These are phyloP conservation scores for Thermophis baileyi DNA, from an alignment of 2,113 vertebrate species.

Conservation along the genomic window DNA sequence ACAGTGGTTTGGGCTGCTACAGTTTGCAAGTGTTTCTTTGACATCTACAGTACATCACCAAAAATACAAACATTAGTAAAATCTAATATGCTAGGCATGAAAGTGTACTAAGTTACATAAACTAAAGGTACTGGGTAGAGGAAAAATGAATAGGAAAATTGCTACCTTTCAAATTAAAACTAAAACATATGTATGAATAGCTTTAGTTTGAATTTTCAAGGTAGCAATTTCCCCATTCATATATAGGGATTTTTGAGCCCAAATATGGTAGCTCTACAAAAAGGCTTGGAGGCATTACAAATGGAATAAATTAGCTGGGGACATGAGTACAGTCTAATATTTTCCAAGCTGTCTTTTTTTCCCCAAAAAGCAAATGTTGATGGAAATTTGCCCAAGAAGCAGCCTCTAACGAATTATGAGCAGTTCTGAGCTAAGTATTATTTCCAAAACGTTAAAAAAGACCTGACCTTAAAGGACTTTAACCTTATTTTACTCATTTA, in stretches of 20 bases:
- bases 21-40: background rate
- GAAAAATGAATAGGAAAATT: background rate
- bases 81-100: background rate
- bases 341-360: background rate
- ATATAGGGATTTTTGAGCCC: background rate
- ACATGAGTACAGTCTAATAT: background rate
- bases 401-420: background rate
- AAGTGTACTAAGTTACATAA: background rate
- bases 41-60: background rate
- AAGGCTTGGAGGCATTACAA: background rate
- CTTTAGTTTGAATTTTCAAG: background rate
- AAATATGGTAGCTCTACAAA: background rate
- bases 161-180: background rate
- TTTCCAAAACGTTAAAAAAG: background rate
- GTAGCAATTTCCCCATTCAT: background rate
- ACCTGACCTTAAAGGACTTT: background rate
- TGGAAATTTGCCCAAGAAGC: background rate
- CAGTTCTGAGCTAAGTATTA: background rate
- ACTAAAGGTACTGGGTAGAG: background rate
- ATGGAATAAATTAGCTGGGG: background rate
- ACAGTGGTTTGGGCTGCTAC: background rate
- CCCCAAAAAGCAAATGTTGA: background rate
- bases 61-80: background rate
- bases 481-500: background rate
- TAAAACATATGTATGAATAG: background rate